Conservation (phyloP, 2,888 invertebrate genomes). For the Alsophila aescularia region DNA sequence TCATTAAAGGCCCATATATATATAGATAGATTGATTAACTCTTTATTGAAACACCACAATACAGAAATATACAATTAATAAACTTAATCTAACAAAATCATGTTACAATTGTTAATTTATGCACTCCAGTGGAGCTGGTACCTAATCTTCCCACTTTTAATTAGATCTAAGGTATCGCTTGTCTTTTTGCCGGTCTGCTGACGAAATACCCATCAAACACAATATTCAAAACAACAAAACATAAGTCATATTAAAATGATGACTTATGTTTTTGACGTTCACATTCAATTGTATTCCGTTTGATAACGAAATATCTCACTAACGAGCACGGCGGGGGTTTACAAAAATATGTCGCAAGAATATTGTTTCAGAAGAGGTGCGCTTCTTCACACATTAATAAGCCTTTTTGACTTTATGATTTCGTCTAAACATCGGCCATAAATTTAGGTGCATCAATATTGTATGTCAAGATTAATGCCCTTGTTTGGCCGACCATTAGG, state of each 20-base stretch:
- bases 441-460: conserved; percentile 76
- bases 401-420: conserved; percentile 78
- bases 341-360: conserved; percentile 74
- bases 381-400: conserved; percentile 83
- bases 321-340: conserved; percentile 71
- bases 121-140: neutral
- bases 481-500: conserved; percentile 80
- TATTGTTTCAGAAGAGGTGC: conserved; percentile 68
- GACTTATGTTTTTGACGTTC: conserved; percentile 74
- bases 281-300: conserved; percentile 81
- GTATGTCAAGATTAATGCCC: conserved; percentile 83
- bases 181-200: conserved; percentile 54
- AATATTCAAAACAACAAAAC: conserved; percentile 42
- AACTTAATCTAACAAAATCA: too few species aligned
- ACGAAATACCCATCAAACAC: conserved; percentile 53
- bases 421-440: conserved; percentile 70
- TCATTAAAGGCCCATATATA: too few species aligned
- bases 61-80: too few species aligned
- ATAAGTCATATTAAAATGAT: conserved; percentile 68
- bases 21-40: too few species aligned
- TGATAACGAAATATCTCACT: conserved; percentile 72
- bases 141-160: conserved; percentile 23
- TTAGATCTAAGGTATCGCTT: too few species aligned
- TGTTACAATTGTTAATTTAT: too few species aligned
- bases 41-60: too few species aligned